phyloP scores from a whole-genome alignment of 1,140 invertebrate genomes.

The Cyclargus thomasi region DNA sequence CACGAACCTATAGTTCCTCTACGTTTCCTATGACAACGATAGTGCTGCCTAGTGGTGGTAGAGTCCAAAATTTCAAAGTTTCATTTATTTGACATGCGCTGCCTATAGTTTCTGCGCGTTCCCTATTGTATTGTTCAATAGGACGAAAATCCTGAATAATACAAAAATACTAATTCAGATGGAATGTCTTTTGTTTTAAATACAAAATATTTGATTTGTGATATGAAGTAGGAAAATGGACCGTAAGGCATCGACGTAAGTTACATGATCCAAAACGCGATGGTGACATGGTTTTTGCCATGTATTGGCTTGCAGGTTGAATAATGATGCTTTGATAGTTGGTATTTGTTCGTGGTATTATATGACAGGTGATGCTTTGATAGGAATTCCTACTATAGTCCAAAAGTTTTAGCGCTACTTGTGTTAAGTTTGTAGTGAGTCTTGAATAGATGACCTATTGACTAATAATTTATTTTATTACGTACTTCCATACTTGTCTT shows the following conservation, averaged over 20 bases:
- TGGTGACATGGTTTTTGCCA: slow-evolving; percentile 30
- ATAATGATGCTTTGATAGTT: slow-evolving; percentile 57
- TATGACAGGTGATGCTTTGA: slow-evolving; percentile 26
- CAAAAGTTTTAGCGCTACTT: no score
- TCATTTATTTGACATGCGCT: background rate
- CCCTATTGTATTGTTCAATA: background rate
- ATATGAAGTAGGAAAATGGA: background rate
- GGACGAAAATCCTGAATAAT: background rate
- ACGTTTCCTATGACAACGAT: no score
- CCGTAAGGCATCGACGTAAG: background rate
- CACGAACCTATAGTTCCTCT: no score
- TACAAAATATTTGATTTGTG: background rate
- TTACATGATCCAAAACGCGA: background rate
- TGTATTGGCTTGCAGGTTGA: slow-evolving; percentile 46
- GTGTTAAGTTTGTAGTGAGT: no score
- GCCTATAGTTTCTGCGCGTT: background rate
- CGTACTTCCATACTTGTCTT: no score
- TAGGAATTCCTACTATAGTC: no score
- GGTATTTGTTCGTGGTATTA: slow-evolving; percentile 43
- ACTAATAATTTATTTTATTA: no score
- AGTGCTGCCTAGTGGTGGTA: no score
- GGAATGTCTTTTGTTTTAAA: background rate
- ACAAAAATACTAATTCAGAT: background rate
- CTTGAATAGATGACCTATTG: no score
- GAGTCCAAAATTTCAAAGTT: no score